These are phyloP conservation scores for Hipposideros larvatus DNA, from an alignment of 2,797 vertebrate genomes.

Conservation along the genomic window DNA sequence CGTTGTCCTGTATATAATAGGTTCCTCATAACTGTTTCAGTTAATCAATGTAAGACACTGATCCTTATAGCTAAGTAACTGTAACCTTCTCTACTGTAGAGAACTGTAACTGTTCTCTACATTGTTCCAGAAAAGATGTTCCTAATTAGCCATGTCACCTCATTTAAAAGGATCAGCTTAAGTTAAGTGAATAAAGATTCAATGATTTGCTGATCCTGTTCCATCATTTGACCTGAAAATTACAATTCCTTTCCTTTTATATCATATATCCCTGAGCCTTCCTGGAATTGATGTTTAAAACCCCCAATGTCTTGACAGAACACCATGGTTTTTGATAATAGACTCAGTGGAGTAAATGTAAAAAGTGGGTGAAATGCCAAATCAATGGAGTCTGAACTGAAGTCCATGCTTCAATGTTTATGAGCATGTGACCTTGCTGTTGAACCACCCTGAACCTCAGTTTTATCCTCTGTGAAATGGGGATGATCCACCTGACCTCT, in stretches of 20 bases:
- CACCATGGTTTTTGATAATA: background rate
- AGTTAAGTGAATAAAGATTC: background rate
- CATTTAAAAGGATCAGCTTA: background rate
- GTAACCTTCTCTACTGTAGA: background rate
- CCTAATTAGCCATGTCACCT: background rate
- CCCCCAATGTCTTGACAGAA: background rate
- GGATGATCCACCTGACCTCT: background rate
- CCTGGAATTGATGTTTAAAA: constrained; percentile 48
- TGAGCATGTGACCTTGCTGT: background rate
- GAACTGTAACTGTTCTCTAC: background rate
- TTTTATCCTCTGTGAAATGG: background rate
- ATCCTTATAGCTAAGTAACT: background rate
- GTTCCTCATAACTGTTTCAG: background rate
- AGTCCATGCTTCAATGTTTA: background rate
- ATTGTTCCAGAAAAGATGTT: background rate
- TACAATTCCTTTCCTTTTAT: constrained; percentile 34
- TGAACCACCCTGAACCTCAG: background rate
- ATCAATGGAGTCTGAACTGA: background rate
- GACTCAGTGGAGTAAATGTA: background rate
- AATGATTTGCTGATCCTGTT: background rate
- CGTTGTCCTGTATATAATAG: background rate
- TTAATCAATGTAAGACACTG: background rate
- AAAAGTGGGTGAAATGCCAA: background rate
- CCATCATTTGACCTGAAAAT: constrained; percentile 27
- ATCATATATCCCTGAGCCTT: background rate